Conservation (phyloP, 2,797 vertebrate species). For the Aplochiton taeniatus region DNA sequence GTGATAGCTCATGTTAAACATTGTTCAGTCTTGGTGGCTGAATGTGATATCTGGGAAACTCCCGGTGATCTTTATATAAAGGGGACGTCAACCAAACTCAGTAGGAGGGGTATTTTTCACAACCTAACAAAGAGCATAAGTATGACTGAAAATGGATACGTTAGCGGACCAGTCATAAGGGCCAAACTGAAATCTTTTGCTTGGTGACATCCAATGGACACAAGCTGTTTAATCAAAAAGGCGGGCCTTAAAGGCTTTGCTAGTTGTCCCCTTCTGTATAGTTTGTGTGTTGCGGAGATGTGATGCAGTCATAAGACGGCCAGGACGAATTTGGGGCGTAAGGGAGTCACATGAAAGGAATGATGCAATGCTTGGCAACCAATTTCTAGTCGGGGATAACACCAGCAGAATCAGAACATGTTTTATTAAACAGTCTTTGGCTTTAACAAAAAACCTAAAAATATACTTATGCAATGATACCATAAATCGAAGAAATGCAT, state of each 20-base stretch:
- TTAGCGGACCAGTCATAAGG: conserved; percentile 33
- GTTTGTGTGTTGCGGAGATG: conserved; percentile 79
- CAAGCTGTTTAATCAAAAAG: rapidly evolving
- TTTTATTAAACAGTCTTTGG: conserved; percentile 86
- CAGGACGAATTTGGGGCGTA: conserved; percentile 88
- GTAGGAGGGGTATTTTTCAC: conserved; percentile 49
- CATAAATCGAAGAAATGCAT: conserved; percentile 74
- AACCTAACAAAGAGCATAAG: conserved; percentile 28
- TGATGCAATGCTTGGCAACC: conserved; percentile 89
- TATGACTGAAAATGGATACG: conserved; percentile 20
- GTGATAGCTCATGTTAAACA: conserved; percentile 87
- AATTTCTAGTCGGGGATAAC: conserved; percentile 86
- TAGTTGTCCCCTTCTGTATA: conserved; percentile 61
- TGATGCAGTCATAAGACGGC: conserved; percentile 87
- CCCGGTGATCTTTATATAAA: conserved; percentile 81
- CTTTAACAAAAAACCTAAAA: conserved; percentile 78
- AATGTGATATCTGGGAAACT: conserved; percentile 84
- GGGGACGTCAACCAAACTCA: conserved; percentile 76
- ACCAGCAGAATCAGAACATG: conserved; percentile 84
- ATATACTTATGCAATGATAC: conserved; percentile 79
- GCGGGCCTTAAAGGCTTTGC: conserved; percentile 34
- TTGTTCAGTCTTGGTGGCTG: conserved; percentile 83
- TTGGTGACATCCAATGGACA: conserved; percentile 80
- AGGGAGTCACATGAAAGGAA: conserved; percentile 89
- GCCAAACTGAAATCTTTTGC: conserved; percentile 65